phyloP scores from a whole-genome alignment of 2,113 vertebrate species.

The Nothocercus nigrocapillus region DNA sequence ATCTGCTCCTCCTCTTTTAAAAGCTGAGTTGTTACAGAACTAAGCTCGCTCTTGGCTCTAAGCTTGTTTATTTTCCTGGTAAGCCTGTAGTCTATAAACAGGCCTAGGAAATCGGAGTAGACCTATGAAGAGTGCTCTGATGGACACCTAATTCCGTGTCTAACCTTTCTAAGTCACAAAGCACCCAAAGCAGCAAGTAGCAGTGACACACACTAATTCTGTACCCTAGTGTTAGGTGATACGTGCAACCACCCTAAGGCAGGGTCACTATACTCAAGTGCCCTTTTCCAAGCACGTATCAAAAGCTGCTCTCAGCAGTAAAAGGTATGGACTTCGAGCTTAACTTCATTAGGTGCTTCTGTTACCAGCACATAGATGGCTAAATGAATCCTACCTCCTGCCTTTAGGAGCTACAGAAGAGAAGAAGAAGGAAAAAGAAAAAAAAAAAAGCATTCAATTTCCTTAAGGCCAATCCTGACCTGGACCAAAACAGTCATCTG shows the following conservation, averaged over 20 bases:
- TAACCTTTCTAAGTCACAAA: background rate
- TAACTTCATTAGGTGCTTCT: background rate
- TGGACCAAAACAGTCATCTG: background rate
- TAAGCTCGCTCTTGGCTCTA: background rate
- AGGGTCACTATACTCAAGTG: background rate
- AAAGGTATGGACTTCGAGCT: background rate
- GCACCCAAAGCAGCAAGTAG: background rate
- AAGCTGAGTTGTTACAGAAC: background rate
- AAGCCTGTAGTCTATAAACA: slow-evolving; percentile 2
- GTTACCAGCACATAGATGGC: background rate
- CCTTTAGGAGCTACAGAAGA: background rate
- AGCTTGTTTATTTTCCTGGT: background rate
- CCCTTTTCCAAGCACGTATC: background rate
- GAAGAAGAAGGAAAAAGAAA: background rate
- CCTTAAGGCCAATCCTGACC: background rate
- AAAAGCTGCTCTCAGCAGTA: background rate
- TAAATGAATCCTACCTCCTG: background rate
- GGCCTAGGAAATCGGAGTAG: background rate
- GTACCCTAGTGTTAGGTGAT: background rate
- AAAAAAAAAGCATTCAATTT: background rate
- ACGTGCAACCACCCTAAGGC: background rate
- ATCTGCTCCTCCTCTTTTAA: background rate
- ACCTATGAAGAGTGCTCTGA: background rate
- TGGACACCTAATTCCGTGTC: background rate
- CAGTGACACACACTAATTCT: background rate